Percentiles rank a stretch among this genome's conserved stretches.
Evolutionary conservation across 2,113 vertebrate genomes (phyloP).

Genomic region (Sigmodon hispidus): DNA sequence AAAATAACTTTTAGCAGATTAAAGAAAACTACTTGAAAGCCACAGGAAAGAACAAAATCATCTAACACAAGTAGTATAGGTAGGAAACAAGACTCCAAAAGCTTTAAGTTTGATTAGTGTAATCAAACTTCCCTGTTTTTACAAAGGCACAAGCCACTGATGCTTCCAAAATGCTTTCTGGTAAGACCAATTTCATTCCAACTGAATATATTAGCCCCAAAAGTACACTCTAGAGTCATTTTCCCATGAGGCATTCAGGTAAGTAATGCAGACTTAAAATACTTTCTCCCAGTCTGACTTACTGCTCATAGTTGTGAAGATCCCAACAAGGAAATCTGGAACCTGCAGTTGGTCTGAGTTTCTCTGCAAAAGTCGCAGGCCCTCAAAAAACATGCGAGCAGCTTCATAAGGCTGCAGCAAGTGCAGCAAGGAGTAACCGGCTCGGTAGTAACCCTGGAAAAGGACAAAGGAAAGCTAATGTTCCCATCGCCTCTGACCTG

Average conservation of each 20-base stretch:
- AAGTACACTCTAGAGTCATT: neutral
- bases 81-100: neutral
- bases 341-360: slow-evolving; percentile 74
- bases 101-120: slow-evolving; percentile 13
- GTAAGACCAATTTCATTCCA: neutral
- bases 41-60: neutral
- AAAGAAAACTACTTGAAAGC: slow-evolving; percentile 32
- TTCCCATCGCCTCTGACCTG: neutral
- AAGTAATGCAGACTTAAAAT: slow-evolving; percentile 15
- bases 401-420: slow-evolving; percentile 75
- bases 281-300: slow-evolving; percentile 30
- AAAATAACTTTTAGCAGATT: neutral
- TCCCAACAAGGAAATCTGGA: slow-evolving; percentile 85
- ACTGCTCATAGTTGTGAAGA: slow-evolving; percentile 85
- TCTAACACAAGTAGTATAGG: neutral
- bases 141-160: neutral
- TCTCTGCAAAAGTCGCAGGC: slow-evolving; percentile 77
- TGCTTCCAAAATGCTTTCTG: slow-evolving; percentile 32
- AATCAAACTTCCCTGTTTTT: neutral
- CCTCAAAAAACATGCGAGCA: slow-evolving; percentile 80
- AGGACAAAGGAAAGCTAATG: neutral
- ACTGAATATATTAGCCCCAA: neutral
- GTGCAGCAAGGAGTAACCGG: slow-evolving; percentile 82
- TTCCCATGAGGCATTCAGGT: neutral
- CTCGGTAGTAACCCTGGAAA: slow-evolving; percentile 86